Percentiles rank a stretch among this genome's conserved stretches.
phyloP scores from a whole-genome alignment of 2,113 vertebrate genomes.

The Tachycineta bicolor region DNA sequence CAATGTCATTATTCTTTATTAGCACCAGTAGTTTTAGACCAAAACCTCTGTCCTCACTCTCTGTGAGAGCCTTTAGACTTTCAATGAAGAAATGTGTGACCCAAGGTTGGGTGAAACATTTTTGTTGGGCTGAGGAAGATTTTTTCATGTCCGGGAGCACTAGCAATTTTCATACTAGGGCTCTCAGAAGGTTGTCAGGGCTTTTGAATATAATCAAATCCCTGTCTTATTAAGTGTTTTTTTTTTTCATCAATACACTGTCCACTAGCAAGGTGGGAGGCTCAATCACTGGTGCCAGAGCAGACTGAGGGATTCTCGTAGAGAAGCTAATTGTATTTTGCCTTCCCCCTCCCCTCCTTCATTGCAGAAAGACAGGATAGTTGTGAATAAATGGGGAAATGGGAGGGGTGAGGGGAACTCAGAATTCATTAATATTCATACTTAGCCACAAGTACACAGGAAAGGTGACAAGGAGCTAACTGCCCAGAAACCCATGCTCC shows the following conservation, averaged over 20 bases:
- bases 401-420: neutral
- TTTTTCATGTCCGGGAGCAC: neutral
- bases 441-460: slow-evolving; percentile 47
- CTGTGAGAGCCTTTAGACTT: neutral
- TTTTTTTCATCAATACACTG: slow-evolving; percentile 38
- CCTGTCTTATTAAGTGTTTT: neutral
- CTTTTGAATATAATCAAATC: slow-evolving; percentile 12
- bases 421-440: slow-evolving; percentile 62
- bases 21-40: neutral
- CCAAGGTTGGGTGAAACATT: neutral
- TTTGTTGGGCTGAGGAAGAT: neutral
- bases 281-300: slow-evolving; percentile 39
- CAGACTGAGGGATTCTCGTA: neutral
- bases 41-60: neutral
- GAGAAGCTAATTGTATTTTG: slow-evolving; percentile 57
- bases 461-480: slow-evolving; percentile 60
- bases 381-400: slow-evolving; percentile 52
- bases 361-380: slow-evolving; percentile 21
- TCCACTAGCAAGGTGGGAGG: slow-evolving; percentile 35
- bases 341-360: neutral
- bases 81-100: neutral
- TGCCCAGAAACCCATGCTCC: slow-evolving; percentile 53
- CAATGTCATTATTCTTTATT: neutral
- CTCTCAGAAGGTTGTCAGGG: neutral
- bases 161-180: neutral